phyloP scores from a whole-genome alignment of 2,113 vertebrate species.

The Gallinago paraguaiae region DNA sequence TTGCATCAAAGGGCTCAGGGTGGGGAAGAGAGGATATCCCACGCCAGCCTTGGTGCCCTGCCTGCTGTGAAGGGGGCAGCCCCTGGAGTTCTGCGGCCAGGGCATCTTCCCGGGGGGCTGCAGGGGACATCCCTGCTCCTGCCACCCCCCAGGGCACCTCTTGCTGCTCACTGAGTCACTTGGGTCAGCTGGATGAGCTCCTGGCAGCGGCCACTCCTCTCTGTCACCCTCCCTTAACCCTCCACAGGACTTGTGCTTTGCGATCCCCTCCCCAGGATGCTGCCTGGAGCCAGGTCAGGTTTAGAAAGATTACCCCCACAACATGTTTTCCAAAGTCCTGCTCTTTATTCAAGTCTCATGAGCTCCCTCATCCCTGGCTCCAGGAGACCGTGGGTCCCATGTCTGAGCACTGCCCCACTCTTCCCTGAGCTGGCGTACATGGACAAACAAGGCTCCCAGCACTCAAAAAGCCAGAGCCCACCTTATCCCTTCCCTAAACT shows the following conservation, averaged over 20 bases:
- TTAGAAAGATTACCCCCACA: not conserved
- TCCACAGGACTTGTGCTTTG: not conserved
- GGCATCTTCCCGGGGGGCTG: fast-evolving
- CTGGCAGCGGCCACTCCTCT: not conserved
- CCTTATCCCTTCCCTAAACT: not conserved
- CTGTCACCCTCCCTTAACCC: not conserved
- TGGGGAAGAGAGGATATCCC: not conserved
- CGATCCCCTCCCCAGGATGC: not conserved
- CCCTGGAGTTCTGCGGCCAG: fast-evolving
- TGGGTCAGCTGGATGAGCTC: not conserved
- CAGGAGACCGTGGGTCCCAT: not conserved
- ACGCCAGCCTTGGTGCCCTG: not conserved
- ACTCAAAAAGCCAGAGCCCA: not conserved
- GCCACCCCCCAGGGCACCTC: fast-evolving
- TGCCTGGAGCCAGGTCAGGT: not conserved
- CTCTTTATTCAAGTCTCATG: not conserved
- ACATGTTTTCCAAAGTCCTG: not conserved
- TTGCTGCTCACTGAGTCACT: not conserved
- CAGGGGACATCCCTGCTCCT: not conserved
- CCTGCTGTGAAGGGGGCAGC: not conserved
- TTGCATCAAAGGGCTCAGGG: not conserved
- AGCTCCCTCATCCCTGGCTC: not conserved
- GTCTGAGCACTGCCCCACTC: fast-evolving
- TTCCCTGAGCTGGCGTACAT: not conserved
- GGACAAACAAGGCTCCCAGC: not conserved